Conservation (phyloP, 1,140 invertebrate genomes). For the Drosophila persimilis region DNA sequence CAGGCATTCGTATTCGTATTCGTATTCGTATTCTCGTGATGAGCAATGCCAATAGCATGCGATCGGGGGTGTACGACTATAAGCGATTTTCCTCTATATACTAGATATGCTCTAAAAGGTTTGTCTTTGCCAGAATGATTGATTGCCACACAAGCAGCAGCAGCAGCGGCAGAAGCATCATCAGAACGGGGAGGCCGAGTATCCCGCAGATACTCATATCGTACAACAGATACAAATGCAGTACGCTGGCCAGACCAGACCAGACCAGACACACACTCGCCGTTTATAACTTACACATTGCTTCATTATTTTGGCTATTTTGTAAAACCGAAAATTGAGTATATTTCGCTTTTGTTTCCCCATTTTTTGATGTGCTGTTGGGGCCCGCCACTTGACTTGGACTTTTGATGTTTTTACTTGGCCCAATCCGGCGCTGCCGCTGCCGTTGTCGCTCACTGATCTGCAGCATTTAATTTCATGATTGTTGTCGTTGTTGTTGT, state of each 20-base stretch:
- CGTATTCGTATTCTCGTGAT: constrained; percentile 21
- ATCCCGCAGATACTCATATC: constrained; percentile 12
- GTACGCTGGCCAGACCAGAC: not conserved
- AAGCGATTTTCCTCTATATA: constrained; percentile 32
- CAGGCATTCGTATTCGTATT: constrained; percentile 1
- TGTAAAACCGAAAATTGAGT: constrained; percentile 19
- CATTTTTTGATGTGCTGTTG: constrained; percentile 32
- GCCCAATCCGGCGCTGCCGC: constrained; percentile 39
- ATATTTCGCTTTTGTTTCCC: constrained; percentile 31
- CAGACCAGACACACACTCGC: constrained; percentile 1
- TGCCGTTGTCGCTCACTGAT: constrained; percentile 69
- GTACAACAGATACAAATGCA: constrained; percentile 16
- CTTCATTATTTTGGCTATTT: constrained; percentile 60
- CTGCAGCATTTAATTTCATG: constrained; percentile 78
- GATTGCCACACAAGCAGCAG: constrained; percentile 57
- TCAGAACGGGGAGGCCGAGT: constrained; percentile 10
- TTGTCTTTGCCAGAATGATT: constrained; percentile 61
- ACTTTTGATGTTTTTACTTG: constrained; percentile 80
- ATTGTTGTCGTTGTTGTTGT: constrained; percentile 60
- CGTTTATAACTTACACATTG: constrained; percentile 73
- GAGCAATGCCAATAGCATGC: constrained; percentile 75
- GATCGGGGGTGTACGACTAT: constrained; percentile 24
- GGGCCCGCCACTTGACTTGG: constrained; percentile 68
- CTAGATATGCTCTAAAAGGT: constrained; percentile 72
- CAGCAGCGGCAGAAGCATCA: not conserved